phyloP scores from a whole-genome alignment of 2,797 vertebrate genomes.

The Buphagus erythrorhynchus region DNA sequence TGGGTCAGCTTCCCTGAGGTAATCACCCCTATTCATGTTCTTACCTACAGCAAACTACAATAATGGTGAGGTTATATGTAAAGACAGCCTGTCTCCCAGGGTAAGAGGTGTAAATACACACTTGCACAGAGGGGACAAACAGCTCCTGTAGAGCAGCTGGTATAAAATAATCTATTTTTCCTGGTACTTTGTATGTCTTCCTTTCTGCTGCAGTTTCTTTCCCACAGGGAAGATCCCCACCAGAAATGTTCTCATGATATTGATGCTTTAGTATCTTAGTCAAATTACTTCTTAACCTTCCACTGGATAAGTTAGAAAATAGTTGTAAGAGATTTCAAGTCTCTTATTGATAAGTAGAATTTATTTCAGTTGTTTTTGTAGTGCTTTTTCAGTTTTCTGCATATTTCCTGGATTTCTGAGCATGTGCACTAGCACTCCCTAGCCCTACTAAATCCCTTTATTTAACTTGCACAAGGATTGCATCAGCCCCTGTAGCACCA shows the following conservation, averaged over 20 bases:
- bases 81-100: background rate
- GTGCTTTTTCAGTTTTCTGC: background rate
- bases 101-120: background rate
- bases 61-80: background rate
- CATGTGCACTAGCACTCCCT: background rate
- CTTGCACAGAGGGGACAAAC: background rate
- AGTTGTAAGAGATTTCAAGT: background rate
- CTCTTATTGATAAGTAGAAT: background rate
- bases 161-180: background rate
- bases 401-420: background rate
- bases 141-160: background rate
- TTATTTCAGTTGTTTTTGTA: background rate
- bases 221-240: background rate
- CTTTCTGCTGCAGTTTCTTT: background rate
- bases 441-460: background rate
- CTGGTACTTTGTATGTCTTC: background rate
- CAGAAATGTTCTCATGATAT: background rate
- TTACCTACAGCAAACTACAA: background rate
- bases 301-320: background rate
- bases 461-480: background rate
- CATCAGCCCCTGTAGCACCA: background rate
- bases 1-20: background rate
- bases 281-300: background rate
- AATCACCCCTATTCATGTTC: background rate
- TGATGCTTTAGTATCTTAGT: background rate